phyloP scores from a whole-genome alignment of 2,888 invertebrate genomes.

The Trisateles emortualis region DNA sequence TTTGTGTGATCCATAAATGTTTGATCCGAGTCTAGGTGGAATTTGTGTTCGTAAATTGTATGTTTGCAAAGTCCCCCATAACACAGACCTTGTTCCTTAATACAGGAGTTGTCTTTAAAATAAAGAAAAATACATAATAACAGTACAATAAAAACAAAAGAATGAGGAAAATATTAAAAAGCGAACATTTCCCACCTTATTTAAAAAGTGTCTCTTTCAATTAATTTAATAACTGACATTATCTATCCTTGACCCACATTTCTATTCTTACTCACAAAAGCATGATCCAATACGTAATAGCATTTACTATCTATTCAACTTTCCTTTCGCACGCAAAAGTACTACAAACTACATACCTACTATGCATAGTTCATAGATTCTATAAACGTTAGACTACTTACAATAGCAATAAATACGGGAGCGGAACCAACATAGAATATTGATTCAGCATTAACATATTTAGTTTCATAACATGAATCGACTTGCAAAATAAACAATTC shows the following conservation, averaged over 20 bases:
- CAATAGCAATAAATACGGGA: slow-evolving; percentile 32
- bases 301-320: slow-evolving; percentile 31
- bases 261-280: slow-evolving; percentile 17
- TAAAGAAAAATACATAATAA: too few species aligned
- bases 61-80: too few species aligned
- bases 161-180: not conserved
- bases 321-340: slow-evolving; percentile 24
- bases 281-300: slow-evolving; percentile 24
- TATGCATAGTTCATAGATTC: slow-evolving; percentile 18
- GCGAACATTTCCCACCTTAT: not conserved
- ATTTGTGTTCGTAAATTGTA: too few species aligned
- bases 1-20: too few species aligned
- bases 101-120: too few species aligned
- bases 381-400: slow-evolving; percentile 28
- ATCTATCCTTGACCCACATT: slow-evolving; percentile 20
- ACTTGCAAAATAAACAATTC: slow-evolving; percentile 30
- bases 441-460: slow-evolving; percentile 41
- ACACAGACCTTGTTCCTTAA: too few species aligned
- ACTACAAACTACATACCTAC: slow-evolving; percentile 10
- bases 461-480: slow-evolving; percentile 36
- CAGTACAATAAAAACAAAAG: not conserved
- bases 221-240: not conserved
- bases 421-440: slow-evolving; percentile 30
- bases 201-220: not conserved
- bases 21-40: too few species aligned